Evolutionary conservation across 2,888 invertebrate species (phyloP).

Genomic region (Lottia gigantea): DNA sequence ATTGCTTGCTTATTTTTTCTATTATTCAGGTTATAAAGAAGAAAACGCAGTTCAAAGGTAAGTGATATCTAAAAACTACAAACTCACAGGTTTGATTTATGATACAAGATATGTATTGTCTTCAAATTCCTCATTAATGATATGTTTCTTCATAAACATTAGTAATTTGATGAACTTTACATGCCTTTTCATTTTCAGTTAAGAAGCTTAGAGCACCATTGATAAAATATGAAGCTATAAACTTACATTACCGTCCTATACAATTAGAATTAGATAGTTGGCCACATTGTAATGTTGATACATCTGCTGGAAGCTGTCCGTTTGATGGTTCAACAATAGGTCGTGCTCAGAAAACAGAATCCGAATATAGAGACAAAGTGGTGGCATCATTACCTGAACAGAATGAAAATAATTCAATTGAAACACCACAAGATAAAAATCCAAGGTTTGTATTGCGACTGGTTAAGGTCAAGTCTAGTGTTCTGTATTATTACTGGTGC

Average conservation of each 20-base stretch:
- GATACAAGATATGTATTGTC: no score
- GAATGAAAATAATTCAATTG: slow-evolving; percentile 12
- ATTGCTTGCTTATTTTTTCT: no score
- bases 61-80: no score
- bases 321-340: slow-evolving; percentile 48
- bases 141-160: no score
- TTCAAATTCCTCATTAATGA: no score
- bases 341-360: slow-evolving; percentile 15
- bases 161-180: background rate
- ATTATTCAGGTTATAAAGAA: no score
- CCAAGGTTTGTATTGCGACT: background rate
- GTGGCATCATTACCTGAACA: slow-evolving; percentile 13
- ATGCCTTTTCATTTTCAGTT: slow-evolving; percentile 33
- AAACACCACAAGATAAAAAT: slow-evolving; percentile 4
- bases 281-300: slow-evolving; percentile 52
- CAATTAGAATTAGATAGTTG: slow-evolving; percentile 47
- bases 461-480: no score
- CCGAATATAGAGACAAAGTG: slow-evolving; percentile 23
- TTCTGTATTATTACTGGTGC: no score
- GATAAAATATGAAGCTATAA: slow-evolving; percentile 57
- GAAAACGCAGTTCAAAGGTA: no score
- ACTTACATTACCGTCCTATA: slow-evolving; percentile 48
- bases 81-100: no score
- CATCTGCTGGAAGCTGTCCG: slow-evolving; percentile 55
- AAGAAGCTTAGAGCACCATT: slow-evolving; percentile 48